Conservation (phyloP, 2,797 vertebrate genomes). For the Ambastaia sidthimunki region DNA sequence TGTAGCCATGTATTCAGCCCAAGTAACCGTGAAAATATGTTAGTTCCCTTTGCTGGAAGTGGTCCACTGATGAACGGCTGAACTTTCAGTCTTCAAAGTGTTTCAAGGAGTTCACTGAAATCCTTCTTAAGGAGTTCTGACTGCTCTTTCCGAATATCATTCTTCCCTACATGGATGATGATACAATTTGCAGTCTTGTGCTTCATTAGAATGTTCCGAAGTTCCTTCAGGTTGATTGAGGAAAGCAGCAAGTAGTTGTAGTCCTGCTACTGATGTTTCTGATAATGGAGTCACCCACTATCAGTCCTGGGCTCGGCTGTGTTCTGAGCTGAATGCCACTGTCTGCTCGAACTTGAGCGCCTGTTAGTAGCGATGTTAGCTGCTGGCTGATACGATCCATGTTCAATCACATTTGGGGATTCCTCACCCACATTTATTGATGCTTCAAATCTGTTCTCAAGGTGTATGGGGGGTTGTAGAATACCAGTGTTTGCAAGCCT, state of each 20-base stretch:
- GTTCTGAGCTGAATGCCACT: background rate
- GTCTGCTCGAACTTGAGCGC: background rate
- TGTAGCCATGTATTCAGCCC: too few relatives aligned
- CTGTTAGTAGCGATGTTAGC: background rate
- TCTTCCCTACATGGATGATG: background rate
- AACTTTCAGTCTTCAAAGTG: too few relatives aligned
- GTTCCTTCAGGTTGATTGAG: background rate
- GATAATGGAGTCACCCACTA: background rate
- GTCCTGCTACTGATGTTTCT: background rate
- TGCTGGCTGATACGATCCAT: background rate
- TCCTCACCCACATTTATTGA: background rate
- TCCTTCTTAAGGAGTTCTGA: background rate
- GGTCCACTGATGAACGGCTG: too few relatives aligned
- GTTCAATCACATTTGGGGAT: background rate
- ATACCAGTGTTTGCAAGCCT: too few relatives aligned
- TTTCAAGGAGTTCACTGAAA: too few relatives aligned
- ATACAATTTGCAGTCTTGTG: background rate
- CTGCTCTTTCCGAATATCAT: too few relatives aligned
- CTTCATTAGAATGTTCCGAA: background rate
- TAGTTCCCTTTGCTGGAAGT: too few relatives aligned
- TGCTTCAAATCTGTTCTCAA: background rate
- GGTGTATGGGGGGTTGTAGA: too few relatives aligned
- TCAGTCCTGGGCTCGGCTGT: background rate
- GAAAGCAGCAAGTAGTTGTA: background rate
- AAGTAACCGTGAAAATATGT: too few relatives aligned